Base-by-base conservation (phyloP, 2,888 invertebrate genomes). In the Slavum lentiscoides region DNA sequence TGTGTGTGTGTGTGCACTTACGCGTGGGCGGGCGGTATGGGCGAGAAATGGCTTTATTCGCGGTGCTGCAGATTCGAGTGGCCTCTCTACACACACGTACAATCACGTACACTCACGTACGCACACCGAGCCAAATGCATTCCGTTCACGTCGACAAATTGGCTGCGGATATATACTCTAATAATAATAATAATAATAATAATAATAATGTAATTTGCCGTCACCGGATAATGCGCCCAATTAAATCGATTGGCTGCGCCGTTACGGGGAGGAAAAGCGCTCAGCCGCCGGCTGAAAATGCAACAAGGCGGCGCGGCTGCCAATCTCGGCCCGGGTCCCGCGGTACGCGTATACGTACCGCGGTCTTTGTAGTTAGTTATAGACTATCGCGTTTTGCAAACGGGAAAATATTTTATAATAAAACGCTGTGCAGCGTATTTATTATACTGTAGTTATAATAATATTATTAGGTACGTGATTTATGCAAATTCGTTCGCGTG, bases 111-210 rank as follows among this genome's bases (percentile, higher is more conserved):
- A n/a, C n/a, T n/a, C n/a, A n/a, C n/a, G n/a, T 17, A 13, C 23
- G 19, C 11, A 9, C 74, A 53, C 74, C 15, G 8, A 21, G 55
- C 37, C 11, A 68, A 76, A 68, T 68, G 69, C 70, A 80, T 80
- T 80, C 77, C 37, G 70, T 43, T 80, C 77, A 80, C 77, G 77
- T 80, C 70, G 70, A 70, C 39, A 69, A 80, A 80, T 80, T 70
- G 70, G 77, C 70, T 55, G 30, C 77, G 70, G 58, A 70, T 80
- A 70, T 17, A 70, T 62, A 30, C 30, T 30, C 30, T 30, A 30
- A 30, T 30, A 30, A 4, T 30, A 30, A 30, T 30, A 30, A 30
- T 30, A 30, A 30, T 30, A 30, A 30, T 30, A 30, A 30, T 30
- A 30, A 30, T 30, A 30, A 30, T 30, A 30, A 30, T 39, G 21